These are phyloP conservation scores for Haplotaxodon microlepis DNA, from an alignment of 2,113 vertebrate genomes.

Conservation along the genomic window DNA sequence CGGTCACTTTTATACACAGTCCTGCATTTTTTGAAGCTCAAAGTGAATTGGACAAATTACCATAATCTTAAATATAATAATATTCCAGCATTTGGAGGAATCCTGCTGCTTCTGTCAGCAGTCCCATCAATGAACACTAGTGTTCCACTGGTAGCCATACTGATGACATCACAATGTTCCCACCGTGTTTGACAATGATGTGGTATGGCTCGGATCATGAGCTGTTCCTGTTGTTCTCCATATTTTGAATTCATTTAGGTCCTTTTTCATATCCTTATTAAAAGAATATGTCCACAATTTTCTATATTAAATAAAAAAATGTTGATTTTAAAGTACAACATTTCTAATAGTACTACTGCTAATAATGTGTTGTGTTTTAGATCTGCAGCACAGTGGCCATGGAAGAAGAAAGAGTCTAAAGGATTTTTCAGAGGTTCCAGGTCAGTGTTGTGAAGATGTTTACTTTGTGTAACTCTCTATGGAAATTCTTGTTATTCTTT, in stretches of 20 bases:
- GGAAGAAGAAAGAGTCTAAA: conserved; percentile 86
- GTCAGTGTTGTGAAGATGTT: conserved; percentile 59
- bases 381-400: conserved; percentile 88
- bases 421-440: conserved; percentile 96
- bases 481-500: background rate
- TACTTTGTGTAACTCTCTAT: background rate
- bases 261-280: background rate
- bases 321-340: background rate
- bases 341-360: background rate
- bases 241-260: background rate
- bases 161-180: background rate
- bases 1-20: background rate
- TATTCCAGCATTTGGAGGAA: background rate
- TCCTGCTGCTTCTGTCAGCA: background rate
- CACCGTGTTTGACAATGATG: background rate
- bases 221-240: background rate
- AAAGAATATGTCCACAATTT: background rate
- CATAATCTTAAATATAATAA: background rate
- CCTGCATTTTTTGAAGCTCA: background rate
- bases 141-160: background rate
- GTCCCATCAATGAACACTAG: background rate
- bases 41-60: background rate
- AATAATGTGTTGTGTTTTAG: conserved; percentile 54
- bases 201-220: background rate
- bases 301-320: background rate